Percentiles rank a stretch among this genome's conserved stretches.
Evolutionary conservation across 2,797 vertebrate species (phyloP).

Genomic region (Syncerus caffer): DNA sequence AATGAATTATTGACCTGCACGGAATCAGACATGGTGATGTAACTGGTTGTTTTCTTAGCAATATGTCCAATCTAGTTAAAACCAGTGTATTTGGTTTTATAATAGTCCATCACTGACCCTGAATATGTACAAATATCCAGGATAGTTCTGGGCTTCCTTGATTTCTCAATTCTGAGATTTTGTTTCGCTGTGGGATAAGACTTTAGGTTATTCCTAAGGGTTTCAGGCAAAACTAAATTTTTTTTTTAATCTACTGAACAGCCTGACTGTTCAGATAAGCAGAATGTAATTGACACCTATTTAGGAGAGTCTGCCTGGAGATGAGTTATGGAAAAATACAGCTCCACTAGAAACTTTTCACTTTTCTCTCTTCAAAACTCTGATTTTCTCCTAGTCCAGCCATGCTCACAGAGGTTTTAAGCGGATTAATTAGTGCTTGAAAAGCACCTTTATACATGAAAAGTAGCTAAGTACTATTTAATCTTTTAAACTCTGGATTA

Average conservation of each 20-base stretch:
- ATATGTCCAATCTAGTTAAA: not conserved
- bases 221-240: conserved; percentile 44
- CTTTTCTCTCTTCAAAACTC: conserved; percentile 34
- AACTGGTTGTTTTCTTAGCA: conserved; percentile 34
- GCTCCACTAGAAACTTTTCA: conserved; percentile 12
- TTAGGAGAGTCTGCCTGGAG: conserved; percentile 43
- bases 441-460: conserved; percentile 56
- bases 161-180: conserved; percentile 41
- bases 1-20: conserved; percentile 33
- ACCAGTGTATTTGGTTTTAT: not conserved
- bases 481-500: conserved; percentile 49
- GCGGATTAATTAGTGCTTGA: conserved; percentile 52
- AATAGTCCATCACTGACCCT: not conserved
- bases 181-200: not conserved
- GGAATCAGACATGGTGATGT: conserved; percentile 15
- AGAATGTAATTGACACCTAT: conserved; percentile 53
- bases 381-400: conserved; percentile 34
- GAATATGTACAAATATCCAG: not conserved
- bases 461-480: conserved; percentile 53
- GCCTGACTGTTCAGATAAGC: conserved; percentile 47
- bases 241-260: conserved; percentile 46
- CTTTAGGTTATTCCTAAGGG: conserved; percentile 4
- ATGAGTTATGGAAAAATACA: conserved; percentile 54
- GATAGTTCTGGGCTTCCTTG: not conserved
- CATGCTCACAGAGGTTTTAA: conserved; percentile 31